Evolutionary conservation across 2,113 vertebrate genomes (phyloP).

Genomic region (Choloepus hoffmanni): DNA sequence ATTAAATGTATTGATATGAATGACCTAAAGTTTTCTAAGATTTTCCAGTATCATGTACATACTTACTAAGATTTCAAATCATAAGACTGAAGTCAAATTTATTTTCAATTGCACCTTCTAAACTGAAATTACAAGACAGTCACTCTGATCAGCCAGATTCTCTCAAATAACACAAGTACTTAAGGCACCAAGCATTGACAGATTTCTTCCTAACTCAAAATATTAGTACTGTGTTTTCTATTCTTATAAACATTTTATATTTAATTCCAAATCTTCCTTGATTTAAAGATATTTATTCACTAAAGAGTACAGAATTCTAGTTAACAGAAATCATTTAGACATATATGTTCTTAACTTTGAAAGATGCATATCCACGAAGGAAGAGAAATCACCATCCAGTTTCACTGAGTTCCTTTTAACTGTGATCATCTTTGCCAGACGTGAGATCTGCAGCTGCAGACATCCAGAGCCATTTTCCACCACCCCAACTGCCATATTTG

Average conservation of each 20-base stretch:
- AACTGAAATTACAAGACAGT: not conserved
- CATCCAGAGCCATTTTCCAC: not conserved
- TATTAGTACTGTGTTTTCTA: not conserved
- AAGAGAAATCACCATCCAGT: not conserved
- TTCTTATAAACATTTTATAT: not conserved
- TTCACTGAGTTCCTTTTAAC: not conserved
- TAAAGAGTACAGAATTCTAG: not conserved
- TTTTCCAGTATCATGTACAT: not conserved
- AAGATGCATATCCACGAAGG: not conserved
- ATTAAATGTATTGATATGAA: not conserved
- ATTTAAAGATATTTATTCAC: not conserved
- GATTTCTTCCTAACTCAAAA: not conserved
- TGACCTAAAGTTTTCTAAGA: not conserved
- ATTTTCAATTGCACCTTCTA: not conserved
- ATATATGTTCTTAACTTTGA: not conserved
- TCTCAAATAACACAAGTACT: conserved; percentile 2
- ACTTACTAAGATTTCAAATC: conserved; percentile 24
- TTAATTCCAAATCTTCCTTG: not conserved
- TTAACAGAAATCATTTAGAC: not conserved
- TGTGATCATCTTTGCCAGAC: too few species aligned
- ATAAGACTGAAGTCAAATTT: conserved; percentile 9
- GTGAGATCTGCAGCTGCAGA: not conserved
- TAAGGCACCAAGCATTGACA: not conserved
- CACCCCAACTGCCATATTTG: not conserved
- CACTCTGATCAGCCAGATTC: not conserved